Evolutionary conservation across 2,797 vertebrate species (phyloP), one percentile per base, ranked within the genome.

Genomic region (Remorina albescens): DNA sequence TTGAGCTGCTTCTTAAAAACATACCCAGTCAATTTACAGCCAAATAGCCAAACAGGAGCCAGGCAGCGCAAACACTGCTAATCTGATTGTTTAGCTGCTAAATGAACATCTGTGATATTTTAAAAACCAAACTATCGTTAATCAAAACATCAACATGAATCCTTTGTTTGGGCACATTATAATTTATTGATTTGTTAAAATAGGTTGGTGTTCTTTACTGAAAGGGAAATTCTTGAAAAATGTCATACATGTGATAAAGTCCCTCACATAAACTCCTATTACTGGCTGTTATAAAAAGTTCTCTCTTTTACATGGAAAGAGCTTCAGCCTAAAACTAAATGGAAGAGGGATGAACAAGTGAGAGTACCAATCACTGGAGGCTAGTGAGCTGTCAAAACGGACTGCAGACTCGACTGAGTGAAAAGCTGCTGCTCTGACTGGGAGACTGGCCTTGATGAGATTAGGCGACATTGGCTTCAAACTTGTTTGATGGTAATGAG

Each of bases 401-500:
- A 0, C n/a, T n/a, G 1, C 56, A 28, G 49, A 37, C 0, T 63
- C n/a, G 15, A 9, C 54, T 28, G 49, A 41, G 65, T 21, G 67
- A 61, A 46, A 47, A 37, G 41, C n/a, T 32, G 58, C 51, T 1
- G 71, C 64, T 75, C 60, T 9, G 50, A 47, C 67, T 0, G 39
- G 26, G 56, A 56, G 68, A 68, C 23, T 47, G 78, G 62, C 44
- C 78, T 72, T 15, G 78, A 68, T 55, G 32, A 36, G 28, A 50
- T 11, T 47, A 80, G 49, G 51, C 66, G 44, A 50, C 12, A 0
- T 47, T 13, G 57, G 28, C 74, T 13, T 50, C 46, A 84, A 70
- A 69, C 59, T 65, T 69, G 68, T 41, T 36, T 30, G 5, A 66
- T 1, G 4, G 42, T 82, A 77, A 88, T 50, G 74, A 88, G 78